Base-by-base conservation (phyloP, 1,140 invertebrate genomes). In the Diabrotica virgifera region DNA sequence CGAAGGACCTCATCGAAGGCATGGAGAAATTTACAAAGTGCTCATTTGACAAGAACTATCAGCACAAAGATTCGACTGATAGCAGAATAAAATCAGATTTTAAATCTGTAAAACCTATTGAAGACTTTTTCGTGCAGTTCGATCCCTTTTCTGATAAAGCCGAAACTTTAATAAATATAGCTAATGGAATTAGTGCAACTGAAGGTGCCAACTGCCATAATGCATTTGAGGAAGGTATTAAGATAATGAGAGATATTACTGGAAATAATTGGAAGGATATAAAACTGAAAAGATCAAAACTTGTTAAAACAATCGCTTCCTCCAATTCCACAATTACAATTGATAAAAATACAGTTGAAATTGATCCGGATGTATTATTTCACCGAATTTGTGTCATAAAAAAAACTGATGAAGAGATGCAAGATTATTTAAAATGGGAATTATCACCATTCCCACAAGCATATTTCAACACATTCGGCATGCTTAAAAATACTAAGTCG, bases 331-430 rank as follows among this genome's bases (percentile, higher is more conserved):
- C 24, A 58, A 63, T 66, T 24, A 55, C 54, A 63, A 46, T 63
- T 51, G 53, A 63, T 11, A 62, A 61, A 60, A 52, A 53, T 53
- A 10, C 62, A 50, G 63, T 67, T n/a, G 52, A 56, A 40, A 62
- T 70, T 11, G 62, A 70, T 67, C 64, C 64, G 5, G 36, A 62
- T 12, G 35, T 67, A 36, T 53, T 67, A 60, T 70, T 70, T 58
- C 65, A 70, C 57, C 64, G 62, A 36, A 70, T 70, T 36, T 60
- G 61, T 11, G 64, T 70, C 53, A 51, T 59, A 10, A 64, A 50
- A 46, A 38, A 67, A 66, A 52, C 40, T 2, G 51, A 38, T 50
- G 36, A 50, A 6, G 65, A 65, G n/a, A n/a, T n/a, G n/a, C n/a
- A n/a, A n/a, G n/a, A n/a, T n/a, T 36, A 52, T 63, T 2, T 36